phyloP scores from a whole-genome alignment of 2,888 invertebrate genomes.

The Netelia virgata region DNA sequence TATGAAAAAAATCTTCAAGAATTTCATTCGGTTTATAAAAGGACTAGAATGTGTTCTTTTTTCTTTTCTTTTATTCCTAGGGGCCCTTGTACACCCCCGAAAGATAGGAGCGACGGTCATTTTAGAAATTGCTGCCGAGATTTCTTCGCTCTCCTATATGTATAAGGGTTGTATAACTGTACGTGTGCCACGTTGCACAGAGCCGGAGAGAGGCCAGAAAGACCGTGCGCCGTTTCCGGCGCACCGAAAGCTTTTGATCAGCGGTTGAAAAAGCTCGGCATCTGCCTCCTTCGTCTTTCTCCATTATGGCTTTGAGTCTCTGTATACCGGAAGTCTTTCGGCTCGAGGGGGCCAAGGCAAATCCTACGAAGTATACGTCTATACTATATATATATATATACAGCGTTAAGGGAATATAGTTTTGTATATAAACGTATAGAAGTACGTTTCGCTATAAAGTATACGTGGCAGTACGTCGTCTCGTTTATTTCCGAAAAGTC shows the following conservation, averaged over 20 bases:
- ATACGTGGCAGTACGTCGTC: slow-evolving; percentile 50
- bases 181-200: neutral
- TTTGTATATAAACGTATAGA: neutral
- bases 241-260: slow-evolving; percentile 57
- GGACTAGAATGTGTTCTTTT: neutral
- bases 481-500: slow-evolving; percentile 63
- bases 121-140: slow-evolving; percentile 47
- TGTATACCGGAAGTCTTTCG: slow-evolving; percentile 50
- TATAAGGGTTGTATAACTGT: slow-evolving; percentile 13
- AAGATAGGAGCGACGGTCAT: slow-evolving; percentile 28
- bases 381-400: neutral
- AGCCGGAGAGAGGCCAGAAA: slow-evolving; percentile 18
- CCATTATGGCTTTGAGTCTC: slow-evolving; percentile 51
- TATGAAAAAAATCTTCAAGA: no score
- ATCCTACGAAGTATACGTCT: slow-evolving; percentile 39
- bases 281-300: slow-evolving; percentile 44
- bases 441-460: neutral
- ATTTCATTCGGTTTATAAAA: neutral
- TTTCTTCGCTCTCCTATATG: slow-evolving; percentile 5
- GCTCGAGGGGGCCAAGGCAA: slow-evolving; percentile 24
- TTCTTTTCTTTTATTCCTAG: neutral
- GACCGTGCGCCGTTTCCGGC: slow-evolving; percentile 36
- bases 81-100: neutral
- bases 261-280: slow-evolving; percentile 56
- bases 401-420: neutral